Conservation (phyloP, 2,797 vertebrate genomes). For the Podarcis lilfordi region DNA sequence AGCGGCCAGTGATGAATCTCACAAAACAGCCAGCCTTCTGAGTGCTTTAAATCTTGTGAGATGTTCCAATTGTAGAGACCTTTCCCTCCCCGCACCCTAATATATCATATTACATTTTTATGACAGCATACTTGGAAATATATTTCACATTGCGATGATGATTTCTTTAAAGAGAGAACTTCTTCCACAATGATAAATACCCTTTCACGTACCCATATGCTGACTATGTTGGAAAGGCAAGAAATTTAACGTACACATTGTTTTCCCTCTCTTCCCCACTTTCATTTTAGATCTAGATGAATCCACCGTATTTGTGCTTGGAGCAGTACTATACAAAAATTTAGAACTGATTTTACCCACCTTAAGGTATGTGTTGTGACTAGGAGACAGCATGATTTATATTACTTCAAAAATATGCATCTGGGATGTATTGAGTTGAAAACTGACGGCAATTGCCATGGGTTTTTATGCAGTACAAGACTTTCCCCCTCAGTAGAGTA, state of each 20-base stretch:
- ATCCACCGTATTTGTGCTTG: slow-evolving; percentile 95
- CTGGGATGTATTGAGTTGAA: background rate
- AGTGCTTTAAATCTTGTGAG: slow-evolving; percentile 18
- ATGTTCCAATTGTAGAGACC: slow-evolving; percentile 25
- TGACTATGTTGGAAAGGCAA: slow-evolving; percentile 24
- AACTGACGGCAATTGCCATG: background rate
- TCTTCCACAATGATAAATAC: slow-evolving; percentile 20
- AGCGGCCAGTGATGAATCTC: slow-evolving; percentile 24
- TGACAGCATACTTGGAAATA: slow-evolving; percentile 16
- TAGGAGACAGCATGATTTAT: slow-evolving; percentile 27
- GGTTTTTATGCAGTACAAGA: background rate
- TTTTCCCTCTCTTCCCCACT: slow-evolving; percentile 54
- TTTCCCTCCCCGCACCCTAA: background rate
- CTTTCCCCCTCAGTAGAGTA: background rate
- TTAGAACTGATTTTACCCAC: slow-evolving; percentile 97
- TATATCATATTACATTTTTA: slow-evolving; percentile 32
- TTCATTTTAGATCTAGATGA: slow-evolving; percentile 89
- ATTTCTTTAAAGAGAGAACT: slow-evolving; percentile 49
- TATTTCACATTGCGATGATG: slow-evolving; percentile 30
- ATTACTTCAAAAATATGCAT: background rate
- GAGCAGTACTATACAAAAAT: slow-evolving; percentile 98
- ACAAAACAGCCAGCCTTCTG: slow-evolving; percentile 33
- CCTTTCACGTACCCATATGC: background rate
- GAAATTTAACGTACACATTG: slow-evolving; percentile 13
- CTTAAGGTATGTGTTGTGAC: slow-evolving; percentile 87